phyloP scores from a whole-genome alignment of 2,888 invertebrate species.

The Harpagoxenus sublaevis region DNA sequence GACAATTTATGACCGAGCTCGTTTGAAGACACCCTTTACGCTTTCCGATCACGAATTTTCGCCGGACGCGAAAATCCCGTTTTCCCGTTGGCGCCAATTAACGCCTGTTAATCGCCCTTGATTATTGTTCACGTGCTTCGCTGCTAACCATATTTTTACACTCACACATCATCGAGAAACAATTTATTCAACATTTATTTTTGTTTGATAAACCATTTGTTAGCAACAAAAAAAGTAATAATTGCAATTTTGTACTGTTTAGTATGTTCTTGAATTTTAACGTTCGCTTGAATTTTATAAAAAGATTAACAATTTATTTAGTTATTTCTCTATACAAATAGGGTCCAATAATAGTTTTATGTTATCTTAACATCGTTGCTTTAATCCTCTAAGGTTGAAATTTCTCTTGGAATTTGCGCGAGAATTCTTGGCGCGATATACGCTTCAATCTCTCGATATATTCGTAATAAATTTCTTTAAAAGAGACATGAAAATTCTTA shows the following conservation, averaged over 20 bases:
- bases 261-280: neutral
- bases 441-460: neutral
- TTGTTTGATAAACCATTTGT: neutral
- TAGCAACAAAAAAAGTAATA: neutral
- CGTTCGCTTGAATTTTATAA: neutral
- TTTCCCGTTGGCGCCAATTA: neutral
- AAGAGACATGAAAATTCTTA: neutral
- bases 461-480: conserved; percentile 17
- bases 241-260: neutral
- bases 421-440: neutral
- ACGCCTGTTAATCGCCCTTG: neutral
- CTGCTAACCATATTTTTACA: neutral
- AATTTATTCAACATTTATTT: conserved; percentile 14
- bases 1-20: conserved; percentile 58
- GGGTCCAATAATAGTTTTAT: neutral
- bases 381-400: neutral
- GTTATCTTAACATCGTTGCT: neutral
- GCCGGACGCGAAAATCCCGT: neutral
- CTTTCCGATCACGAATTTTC: conserved; percentile 36
- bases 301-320: neutral
- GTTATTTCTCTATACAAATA: neutral
- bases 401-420: neutral
- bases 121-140: conserved; percentile 32
- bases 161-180: neutral
- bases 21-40: conserved; percentile 23